phyloP scores from a whole-genome alignment of 2,113 vertebrate species.

The Hystrix cristata region DNA sequence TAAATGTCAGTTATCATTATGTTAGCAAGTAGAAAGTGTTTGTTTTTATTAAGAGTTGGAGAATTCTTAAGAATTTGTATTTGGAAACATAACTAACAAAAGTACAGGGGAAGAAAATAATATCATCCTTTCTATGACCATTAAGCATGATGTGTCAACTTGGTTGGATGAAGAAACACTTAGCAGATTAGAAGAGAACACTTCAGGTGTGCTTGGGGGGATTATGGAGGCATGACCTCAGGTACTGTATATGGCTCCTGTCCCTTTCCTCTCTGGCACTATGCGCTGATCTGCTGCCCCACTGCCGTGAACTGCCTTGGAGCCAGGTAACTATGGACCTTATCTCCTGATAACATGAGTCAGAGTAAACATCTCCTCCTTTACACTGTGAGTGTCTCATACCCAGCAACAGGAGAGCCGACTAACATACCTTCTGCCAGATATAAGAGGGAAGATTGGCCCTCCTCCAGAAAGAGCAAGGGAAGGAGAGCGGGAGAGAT shows the following conservation, averaged over 20 bases:
- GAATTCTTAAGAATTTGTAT: not conserved
- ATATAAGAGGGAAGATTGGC: not conserved
- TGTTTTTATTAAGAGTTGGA: not conserved
- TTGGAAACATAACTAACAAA: slow-evolving; percentile 30
- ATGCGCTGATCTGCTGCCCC: not conserved
- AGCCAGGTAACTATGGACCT: not conserved
- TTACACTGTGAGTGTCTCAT: not conserved
- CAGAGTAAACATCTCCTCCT: not conserved
- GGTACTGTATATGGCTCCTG: not conserved
- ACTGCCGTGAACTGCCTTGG: not conserved
- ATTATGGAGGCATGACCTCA: not conserved
- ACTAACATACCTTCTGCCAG: not conserved
- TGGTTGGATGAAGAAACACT: not conserved
- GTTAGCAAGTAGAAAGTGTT: not conserved
- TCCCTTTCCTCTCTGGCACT: not conserved
- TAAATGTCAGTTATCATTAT: not conserved
- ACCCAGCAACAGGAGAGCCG: not conserved
- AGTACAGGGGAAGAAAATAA: not conserved
- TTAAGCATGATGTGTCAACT: not conserved
- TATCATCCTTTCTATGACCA: not conserved
- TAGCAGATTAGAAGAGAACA: not conserved
- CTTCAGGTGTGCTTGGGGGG: not conserved
- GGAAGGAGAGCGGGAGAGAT: not conserved
- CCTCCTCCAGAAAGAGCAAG: not conserved
- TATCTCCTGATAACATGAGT: not conserved